These are phyloP conservation scores for Papilio aristodemus DNA, from an alignment of 1,140 invertebrate species.

Conservation along the genomic window DNA sequence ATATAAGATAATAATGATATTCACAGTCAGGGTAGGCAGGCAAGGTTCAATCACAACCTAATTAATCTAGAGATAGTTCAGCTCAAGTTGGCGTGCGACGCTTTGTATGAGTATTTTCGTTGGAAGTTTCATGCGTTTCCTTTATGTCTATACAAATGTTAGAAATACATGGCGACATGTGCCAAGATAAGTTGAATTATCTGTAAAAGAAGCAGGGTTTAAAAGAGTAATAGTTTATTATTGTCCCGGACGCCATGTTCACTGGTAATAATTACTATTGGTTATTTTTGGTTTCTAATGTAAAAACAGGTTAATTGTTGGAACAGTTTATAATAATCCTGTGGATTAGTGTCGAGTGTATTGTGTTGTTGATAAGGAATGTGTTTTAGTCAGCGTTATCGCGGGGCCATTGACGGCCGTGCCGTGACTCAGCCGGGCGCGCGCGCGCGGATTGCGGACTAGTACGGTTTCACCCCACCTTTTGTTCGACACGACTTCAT, in stretches of 20 bases:
- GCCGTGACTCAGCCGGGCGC: constrained; percentile 7
- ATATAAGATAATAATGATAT: background rate
- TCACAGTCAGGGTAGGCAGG: too few species aligned
- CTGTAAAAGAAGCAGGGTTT: too few species aligned
- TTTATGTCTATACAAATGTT: too few species aligned
- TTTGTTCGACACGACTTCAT: background rate
- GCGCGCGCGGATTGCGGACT: background rate
- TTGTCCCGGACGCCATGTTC: too few species aligned
- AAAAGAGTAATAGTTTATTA: too few species aligned
- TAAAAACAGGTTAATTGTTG: background rate
- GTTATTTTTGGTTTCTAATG: background rate
- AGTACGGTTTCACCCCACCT: background rate
- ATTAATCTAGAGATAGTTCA: too few species aligned
- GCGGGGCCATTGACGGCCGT: constrained; percentile 9
- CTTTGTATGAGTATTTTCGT: too few species aligned
- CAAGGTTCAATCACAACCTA: too few species aligned
- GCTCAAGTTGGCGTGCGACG: too few species aligned
- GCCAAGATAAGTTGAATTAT: too few species aligned
- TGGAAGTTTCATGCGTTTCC: too few species aligned
- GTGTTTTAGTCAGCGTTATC: background rate
- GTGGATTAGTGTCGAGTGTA: background rate
- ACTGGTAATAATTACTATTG: background rate
- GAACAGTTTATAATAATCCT: background rate
- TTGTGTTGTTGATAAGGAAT: background rate
- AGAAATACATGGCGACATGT: too few species aligned